These are phyloP conservation scores for Sarcophaga peregrina DNA, from an alignment of 1,140 invertebrate genomes.

Conservation along the genomic window DNA sequence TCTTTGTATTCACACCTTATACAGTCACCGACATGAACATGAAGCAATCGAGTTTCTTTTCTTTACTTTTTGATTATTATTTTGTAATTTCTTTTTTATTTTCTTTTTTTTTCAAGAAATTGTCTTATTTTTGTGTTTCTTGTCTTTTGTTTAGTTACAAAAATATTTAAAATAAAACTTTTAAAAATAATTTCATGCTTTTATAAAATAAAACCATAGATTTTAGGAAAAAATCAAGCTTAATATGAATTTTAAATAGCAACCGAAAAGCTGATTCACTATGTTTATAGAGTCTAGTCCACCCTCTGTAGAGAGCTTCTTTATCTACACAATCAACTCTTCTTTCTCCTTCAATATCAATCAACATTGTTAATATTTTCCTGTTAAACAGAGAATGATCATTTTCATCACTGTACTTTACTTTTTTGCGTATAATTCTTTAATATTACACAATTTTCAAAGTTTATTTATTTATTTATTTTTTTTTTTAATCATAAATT, in stretches of 20 bases:
- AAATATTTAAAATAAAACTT: no score
- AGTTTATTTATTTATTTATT: no score
- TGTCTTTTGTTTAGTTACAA: no score
- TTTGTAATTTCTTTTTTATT: background rate
- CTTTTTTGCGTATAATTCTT: no score
- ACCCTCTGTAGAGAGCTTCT: constrained; percentile 6
- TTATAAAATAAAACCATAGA: background rate
- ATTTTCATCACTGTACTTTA: background rate
- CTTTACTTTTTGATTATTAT: background rate
- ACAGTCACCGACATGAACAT: constrained; percentile 4
- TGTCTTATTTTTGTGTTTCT: no score
- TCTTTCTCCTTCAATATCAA: background rate
- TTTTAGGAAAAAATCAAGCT: background rate
- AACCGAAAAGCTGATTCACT: no score
- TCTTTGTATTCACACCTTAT: background rate
- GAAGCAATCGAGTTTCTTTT: background rate
- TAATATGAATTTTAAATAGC: background rate
- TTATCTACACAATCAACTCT: no score
- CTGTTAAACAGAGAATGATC: background rate
- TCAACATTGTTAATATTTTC: background rate
- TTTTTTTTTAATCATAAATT: no score
- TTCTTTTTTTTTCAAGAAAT: background rate
- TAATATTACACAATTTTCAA: no score
- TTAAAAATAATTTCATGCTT: no score
- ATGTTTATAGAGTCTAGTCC: no score